phyloP scores from a whole-genome alignment of 2,888 invertebrate genomes.

The Schrankia costaestrigalis region DNA sequence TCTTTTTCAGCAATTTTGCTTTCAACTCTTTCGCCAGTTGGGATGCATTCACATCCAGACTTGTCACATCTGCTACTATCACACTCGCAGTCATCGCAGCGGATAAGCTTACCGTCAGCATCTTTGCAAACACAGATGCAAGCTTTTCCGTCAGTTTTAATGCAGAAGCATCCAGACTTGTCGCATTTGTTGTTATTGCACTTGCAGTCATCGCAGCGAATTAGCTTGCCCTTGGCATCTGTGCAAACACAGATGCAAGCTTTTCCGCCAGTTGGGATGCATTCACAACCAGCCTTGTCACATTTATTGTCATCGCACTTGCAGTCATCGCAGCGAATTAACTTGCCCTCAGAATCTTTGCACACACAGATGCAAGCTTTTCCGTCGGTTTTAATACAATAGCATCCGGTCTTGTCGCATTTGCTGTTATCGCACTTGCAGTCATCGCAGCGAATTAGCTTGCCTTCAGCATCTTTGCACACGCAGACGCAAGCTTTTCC shows the following conservation, averaged over 20 bases:
- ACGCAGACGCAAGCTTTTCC: constrained; percentile 17
- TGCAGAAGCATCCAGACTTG: constrained; percentile 21
- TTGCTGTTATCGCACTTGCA: too few relatives aligned
- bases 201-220: too few relatives aligned
- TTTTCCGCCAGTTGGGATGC: too few relatives aligned
- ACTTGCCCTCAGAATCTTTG: constrained; percentile 10
- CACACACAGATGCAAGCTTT: too few relatives aligned
- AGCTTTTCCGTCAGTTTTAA: constrained; percentile 22
- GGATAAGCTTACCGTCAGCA: constrained; percentile 10
- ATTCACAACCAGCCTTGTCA: too few relatives aligned
- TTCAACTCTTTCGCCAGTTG: constrained; percentile 21
- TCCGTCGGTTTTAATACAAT: too few relatives aligned
- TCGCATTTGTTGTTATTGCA: constrained; percentile 4
- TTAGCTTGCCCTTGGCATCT: too few relatives aligned
- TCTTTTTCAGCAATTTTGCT: too few relatives aligned
- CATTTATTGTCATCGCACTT: too few relatives aligned
- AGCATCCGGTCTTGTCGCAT: constrained; percentile 17
- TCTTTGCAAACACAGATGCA: constrained; percentile 31
- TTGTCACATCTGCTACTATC: constrained; percentile 17
- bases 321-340: too few relatives aligned
- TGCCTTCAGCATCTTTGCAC: constrained; percentile 14
- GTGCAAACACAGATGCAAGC: too few relatives aligned
- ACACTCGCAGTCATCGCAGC: too few relatives aligned
- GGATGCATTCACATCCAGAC: constrained; percentile 42
- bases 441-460: constrained; percentile 23